A percentile compares a stretch with the other conserved stretches of the same genome.
phyloP scores from a whole-genome alignment of 92 coral and sea anemone species.

The Palythoa grandis region DNA sequence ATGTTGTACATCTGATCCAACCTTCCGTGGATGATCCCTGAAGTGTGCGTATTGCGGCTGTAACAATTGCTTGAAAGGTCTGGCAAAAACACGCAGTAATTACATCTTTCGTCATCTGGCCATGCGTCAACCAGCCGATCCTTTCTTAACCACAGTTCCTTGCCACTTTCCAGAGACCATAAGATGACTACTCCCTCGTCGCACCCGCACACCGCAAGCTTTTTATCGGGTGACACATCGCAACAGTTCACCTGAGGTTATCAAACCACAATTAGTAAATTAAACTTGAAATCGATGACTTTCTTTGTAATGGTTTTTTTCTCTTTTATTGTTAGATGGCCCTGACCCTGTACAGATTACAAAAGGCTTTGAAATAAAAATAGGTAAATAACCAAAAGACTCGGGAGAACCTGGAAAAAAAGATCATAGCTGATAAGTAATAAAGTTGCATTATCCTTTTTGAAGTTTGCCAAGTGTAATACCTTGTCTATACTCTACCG shows the following conservation, averaged over 20 bases:
- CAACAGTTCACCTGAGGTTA: conserved; percentile 46
- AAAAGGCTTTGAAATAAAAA: too few relatives aligned
- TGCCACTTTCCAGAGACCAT: conserved; percentile 69
- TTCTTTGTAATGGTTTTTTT: too few relatives aligned
- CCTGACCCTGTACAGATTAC: too few relatives aligned
- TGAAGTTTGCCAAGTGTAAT: too few relatives aligned
- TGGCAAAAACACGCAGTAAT: conserved; percentile 63
- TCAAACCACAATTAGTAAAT: not conserved
- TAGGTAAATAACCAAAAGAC: too few relatives aligned
- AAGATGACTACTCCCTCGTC: conserved; percentile 48
- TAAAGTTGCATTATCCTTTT: too few relatives aligned
- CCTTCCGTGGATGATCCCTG: conserved; percentile 52
- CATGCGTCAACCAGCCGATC: conserved; percentile 49
- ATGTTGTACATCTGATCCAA: conserved; percentile 46
- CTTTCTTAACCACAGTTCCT: conserved; percentile 46
- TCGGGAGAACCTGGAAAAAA: too few relatives aligned
- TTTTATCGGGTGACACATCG: conserved; percentile 50
- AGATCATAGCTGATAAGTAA: too few relatives aligned
- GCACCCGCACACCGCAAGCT: conserved; percentile 63
- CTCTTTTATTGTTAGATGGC: too few relatives aligned
- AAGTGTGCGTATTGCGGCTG: not conserved
- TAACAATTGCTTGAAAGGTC: not conserved
- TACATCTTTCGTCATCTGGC: conserved; percentile 57
- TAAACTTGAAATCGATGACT: too few relatives aligned
- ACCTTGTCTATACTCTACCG: too few relatives aligned